These are phyloP conservation scores for Phytoseiulus persimilis DNA, from an alignment of 2,888 invertebrate genomes.

Conservation along the genomic window DNA sequence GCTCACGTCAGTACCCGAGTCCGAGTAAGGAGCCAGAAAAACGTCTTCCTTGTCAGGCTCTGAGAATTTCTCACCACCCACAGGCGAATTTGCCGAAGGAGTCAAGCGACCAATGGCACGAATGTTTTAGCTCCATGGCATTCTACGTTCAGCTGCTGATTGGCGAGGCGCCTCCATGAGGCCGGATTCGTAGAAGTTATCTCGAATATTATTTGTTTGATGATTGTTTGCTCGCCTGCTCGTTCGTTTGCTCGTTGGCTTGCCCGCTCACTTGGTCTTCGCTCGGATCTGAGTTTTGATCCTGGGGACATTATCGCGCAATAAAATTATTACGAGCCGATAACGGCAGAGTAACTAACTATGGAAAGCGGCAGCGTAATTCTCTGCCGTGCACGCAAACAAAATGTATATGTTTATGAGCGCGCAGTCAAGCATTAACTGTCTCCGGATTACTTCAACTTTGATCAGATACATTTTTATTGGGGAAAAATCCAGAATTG, in stretches of 20 bases:
- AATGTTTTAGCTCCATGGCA: not conserved
- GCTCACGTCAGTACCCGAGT: too few relatives aligned
- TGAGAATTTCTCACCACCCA: not conserved
- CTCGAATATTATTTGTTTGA: constrained; percentile 5
- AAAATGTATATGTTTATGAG: not conserved
- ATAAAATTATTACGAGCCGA: constrained; percentile 5
- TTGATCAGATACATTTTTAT: not conserved
- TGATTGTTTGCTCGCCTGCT: not conserved
- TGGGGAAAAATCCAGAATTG: not conserved
- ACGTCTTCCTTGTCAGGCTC: too few relatives aligned
- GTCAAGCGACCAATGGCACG: not conserved
- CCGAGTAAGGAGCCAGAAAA: too few relatives aligned
- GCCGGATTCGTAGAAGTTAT: not conserved
- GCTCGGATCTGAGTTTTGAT: not conserved
- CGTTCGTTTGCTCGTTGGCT: not conserved
- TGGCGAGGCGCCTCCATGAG: not conserved
- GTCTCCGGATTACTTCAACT: not conserved
- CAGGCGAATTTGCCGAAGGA: not conserved
- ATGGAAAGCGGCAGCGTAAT: not conserved
- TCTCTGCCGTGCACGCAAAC: not conserved
- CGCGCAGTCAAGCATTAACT: not conserved
- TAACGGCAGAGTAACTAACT: not conserved
- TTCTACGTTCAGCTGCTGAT: not conserved
- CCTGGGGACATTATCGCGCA: not conserved
- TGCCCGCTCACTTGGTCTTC: not conserved